A percentile compares a stretch with the other conserved stretches of the same genome.
Conservation (phyloP, 2,797 vertebrate genomes). For the Diceros bicornis region DNA sequence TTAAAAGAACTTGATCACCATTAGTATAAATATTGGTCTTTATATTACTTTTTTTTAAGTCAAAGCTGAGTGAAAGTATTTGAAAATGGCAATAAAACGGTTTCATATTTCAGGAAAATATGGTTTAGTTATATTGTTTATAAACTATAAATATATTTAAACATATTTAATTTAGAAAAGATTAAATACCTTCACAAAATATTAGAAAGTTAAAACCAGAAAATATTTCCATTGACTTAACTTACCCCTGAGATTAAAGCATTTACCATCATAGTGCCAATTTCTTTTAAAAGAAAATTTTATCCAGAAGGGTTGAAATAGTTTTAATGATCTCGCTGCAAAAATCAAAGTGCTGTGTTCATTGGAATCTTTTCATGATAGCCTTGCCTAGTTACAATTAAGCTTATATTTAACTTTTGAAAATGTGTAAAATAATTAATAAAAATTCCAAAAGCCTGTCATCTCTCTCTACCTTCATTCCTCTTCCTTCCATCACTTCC, state of each 20-base stretch:
- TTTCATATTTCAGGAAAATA: neutral
- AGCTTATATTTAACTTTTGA: conserved; percentile 76
- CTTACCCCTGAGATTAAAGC: conserved; percentile 28
- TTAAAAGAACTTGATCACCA: neutral
- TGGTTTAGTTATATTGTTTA: neutral
- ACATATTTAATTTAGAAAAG: conserved; percentile 57
- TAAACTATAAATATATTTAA: conserved; percentile 53
- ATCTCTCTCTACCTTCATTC: neutral
- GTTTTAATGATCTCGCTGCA: conserved; percentile 68
- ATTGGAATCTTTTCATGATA: conserved; percentile 78
- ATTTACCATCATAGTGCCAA: conserved; percentile 53
- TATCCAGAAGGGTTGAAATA: conserved; percentile 67
- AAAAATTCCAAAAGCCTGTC: conserved; percentile 68
- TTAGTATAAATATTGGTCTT: conserved; percentile 35
- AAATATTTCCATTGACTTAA: conserved; percentile 50
- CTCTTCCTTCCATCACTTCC: neutral
- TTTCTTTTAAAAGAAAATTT: conserved; percentile 79
- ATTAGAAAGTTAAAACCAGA: conserved; percentile 81
- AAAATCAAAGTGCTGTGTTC: conserved; percentile 72
- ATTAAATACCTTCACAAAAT: conserved; percentile 70
- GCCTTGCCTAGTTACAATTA: conserved; percentile 77
- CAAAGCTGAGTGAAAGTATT: neutral
- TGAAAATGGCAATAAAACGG: neutral
- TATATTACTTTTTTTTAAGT: neutral
- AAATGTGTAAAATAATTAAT: conserved; percentile 76